Evolutionary conservation across 1,140 invertebrate species (phyloP).

Genomic region (Zophobas morio): DNA sequence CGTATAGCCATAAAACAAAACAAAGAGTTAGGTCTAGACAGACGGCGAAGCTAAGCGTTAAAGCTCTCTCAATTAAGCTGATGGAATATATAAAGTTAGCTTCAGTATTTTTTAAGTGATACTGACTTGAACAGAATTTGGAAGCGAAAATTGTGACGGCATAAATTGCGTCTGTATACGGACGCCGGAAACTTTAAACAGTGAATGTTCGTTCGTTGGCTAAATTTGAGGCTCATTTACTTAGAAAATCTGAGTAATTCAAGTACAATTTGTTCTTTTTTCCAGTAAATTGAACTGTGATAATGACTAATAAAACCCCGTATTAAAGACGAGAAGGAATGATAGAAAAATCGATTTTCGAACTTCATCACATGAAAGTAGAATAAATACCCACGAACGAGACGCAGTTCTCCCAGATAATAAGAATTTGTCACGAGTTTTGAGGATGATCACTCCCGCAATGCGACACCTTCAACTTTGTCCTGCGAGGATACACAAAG

Average conservation of each 20-base stretch:
- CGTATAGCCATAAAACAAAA: slow-evolving; percentile 23
- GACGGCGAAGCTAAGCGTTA: slow-evolving; percentile 2
- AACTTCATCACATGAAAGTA: slow-evolving; percentile 8
- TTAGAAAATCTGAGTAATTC: background rate
- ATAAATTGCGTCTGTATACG: too few relatives aligned
- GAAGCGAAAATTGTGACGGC: background rate
- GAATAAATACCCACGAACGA: slow-evolving; percentile 25
- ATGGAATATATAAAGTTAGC: background rate
- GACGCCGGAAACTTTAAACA: too few relatives aligned
- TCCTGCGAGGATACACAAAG: slow-evolving; percentile 33
- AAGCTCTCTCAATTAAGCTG: slow-evolving; percentile 3
- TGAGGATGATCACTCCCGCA: slow-evolving; percentile 29
- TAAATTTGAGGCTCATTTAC: too few relatives aligned
- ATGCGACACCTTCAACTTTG: slow-evolving; percentile 17
- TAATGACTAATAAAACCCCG: slow-evolving; percentile 2
- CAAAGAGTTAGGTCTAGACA: slow-evolving; percentile 18
- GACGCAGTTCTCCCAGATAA: slow-evolving; percentile 20
- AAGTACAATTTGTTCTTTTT: slow-evolving; percentile 3
- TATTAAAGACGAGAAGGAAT: slow-evolving; percentile 10
- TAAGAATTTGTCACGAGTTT: slow-evolving; percentile 42
- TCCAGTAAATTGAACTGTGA: background rate
- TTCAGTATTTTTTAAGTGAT: slow-evolving; percentile 12
- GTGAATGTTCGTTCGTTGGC: too few relatives aligned
- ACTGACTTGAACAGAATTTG: background rate
- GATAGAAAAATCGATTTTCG: slow-evolving; percentile 23